Base-by-base conservation (phyloP, 2,797 vertebrate species). In the Sebastes jordani region DNA sequence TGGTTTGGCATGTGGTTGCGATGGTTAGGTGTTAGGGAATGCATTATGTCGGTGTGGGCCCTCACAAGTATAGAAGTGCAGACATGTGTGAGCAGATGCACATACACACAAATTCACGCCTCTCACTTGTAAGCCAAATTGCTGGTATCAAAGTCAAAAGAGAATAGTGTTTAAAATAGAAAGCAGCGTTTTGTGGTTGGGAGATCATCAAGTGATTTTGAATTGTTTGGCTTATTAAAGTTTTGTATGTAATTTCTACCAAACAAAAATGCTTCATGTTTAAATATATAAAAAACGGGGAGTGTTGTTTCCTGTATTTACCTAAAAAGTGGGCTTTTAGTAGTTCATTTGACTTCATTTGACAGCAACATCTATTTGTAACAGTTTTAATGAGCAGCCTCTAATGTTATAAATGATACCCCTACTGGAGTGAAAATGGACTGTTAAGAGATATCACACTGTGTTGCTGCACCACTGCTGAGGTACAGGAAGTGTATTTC, bases 371-470 rank as follows among this genome's bases (percentile, higher is more conserved):
- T 76, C 70, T 73, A 81, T 73, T 85, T 69, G 68, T 65, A 84
- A 76, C 76, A 20, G 74, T 71, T 90, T 82, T 79, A 89, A 87
- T 86, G 75, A 88, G 75, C 42, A 67, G 49, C 23, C 32, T 76
- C 52, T 75, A 77, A 79, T 79, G 82, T 63, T 83, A 58, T 73
- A 81, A 90, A 81, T 77, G 60, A 81, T 63, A 73, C 71, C 83
- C 62, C 66, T 71, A 78, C 69, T 78, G 75, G 64, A 83, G 76
- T 70, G 67, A 87, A 82, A 86, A 88, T 78, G 62, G 54, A 78
- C 83, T 77, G 74, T 88, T 78, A 79, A 73, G 71, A 88, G 67
- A 74, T 80, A 63, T 84, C 82, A 87, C 76, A 84, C 74, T 80
- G 86, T 79, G 88, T 29, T 82, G 72, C 81, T 62, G 56, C 62